Percentiles rank a stretch among this genome's conserved stretches.
phyloP scores from a whole-genome alignment of 2,797 vertebrate genomes.

The Dicrostonyx torquatus region DNA sequence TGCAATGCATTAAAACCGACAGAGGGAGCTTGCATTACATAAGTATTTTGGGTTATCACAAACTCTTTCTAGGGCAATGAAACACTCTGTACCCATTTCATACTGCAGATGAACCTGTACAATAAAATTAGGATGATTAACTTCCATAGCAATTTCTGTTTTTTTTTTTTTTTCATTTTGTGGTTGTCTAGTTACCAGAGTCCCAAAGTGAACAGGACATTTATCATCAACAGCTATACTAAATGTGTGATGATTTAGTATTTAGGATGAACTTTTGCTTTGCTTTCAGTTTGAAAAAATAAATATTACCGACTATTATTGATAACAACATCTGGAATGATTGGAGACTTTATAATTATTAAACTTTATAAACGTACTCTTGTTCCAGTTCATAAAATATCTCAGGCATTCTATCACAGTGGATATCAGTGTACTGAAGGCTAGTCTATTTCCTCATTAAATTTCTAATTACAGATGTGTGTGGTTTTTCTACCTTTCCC shows the following conservation, averaged over 20 bases:
- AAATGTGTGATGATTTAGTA: not conserved
- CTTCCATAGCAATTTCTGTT: not conserved
- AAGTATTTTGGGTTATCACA: not conserved
- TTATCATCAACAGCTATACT: not conserved
- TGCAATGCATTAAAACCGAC: not conserved
- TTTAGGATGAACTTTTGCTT: not conserved
- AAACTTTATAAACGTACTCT: not conserved
- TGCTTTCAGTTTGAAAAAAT: not conserved
- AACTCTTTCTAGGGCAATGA: not conserved
- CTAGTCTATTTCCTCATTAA: not conserved
- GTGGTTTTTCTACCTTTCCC: not conserved
- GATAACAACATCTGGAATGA: not conserved
- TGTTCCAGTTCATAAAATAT: conserved; percentile 33
- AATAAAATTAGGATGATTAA: conserved; percentile 24
- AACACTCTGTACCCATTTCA: not conserved
- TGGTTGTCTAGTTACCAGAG: not conserved
- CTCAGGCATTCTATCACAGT: conserved; percentile 14
- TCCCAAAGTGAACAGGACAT: not conserved
- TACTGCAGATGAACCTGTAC: not conserved
- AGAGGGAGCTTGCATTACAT: not conserved
- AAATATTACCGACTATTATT: not conserved
- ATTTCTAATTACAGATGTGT: conserved; percentile 27
- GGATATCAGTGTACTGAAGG: not conserved
- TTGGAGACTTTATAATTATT: not conserved
- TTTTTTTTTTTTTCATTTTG: not conserved